Evolutionary conservation across 2,797 vertebrate genomes (phyloP).

Genomic region (Leptatherina wallacei): DNA sequence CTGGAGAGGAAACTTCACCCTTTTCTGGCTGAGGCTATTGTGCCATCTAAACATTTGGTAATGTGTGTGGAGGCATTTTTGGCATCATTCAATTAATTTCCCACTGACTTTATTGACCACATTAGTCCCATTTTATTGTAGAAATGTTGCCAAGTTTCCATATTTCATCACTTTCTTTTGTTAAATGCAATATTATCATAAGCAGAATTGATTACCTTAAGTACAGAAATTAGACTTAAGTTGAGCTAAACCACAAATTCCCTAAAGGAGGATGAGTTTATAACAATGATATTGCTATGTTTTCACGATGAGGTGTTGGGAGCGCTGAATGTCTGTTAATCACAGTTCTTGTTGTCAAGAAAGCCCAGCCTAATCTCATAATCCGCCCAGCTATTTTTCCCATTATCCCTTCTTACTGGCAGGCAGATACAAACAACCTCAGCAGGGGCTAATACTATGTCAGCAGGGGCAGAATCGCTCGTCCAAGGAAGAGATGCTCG

Average conservation of each 20-base stretch:
- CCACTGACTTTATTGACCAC: background rate
- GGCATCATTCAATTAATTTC: too few species aligned
- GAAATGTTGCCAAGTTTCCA: background rate
- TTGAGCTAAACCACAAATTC: background rate
- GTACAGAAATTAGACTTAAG: background rate
- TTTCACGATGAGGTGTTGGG: conserved; percentile 30
- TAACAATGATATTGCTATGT: conserved; percentile 8
- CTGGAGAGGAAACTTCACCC: too few species aligned
- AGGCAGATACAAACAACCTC: conserved; percentile 66
- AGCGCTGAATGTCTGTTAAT: conserved; percentile 37
- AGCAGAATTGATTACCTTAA: background rate
- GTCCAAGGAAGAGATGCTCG: conserved; percentile 58
- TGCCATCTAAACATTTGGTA: too few species aligned
- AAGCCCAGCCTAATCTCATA: conserved; percentile 56
- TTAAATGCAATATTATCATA: background rate
- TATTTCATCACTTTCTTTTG: conserved; percentile 1
- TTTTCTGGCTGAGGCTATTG: too few species aligned
- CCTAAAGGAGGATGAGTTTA: conserved; percentile 1
- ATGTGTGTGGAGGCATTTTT: too few species aligned
- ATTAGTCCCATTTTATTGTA: conserved; percentile 2
- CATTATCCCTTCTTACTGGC: conserved; percentile 65
- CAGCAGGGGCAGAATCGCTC: conserved; percentile 52
- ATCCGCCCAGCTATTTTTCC: conserved; percentile 60
- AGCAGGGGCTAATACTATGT: conserved; percentile 60
- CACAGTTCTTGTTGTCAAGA: conserved; percentile 43